Conservation (phyloP, 2,888 invertebrate genomes). For the Rotaria macrura region DNA sequence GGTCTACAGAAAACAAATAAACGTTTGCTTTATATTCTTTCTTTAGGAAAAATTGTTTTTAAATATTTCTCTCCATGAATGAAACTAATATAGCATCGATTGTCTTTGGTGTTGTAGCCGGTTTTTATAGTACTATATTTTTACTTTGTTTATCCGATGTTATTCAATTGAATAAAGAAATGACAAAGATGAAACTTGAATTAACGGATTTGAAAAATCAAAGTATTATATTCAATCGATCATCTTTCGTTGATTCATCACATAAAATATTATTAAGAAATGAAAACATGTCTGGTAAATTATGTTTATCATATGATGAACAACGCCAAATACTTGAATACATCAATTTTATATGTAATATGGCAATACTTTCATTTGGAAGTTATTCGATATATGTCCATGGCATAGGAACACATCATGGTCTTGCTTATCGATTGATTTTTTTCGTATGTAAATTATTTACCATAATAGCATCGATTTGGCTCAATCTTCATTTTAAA, state of each 20-base stretch:
- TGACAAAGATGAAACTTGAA: not conserved
- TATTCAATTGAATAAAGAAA: not conserved
- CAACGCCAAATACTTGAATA: slow-evolving; percentile 12
- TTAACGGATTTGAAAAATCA: not conserved
- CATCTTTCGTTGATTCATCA: not conserved
- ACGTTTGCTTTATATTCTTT: not conserved
- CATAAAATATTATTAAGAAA: not conserved
- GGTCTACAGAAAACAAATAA: too few relatives aligned
- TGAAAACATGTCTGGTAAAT: not conserved
- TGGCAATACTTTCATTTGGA: not conserved
- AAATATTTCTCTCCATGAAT: not conserved
- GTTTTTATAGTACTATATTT: not conserved
- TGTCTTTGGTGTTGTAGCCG: not conserved
- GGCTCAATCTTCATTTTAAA: not conserved
- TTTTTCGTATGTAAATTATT: not conserved
- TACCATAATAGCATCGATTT: not conserved
- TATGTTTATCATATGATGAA: not conserved
- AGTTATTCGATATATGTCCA: not conserved
- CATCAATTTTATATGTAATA: not conserved
- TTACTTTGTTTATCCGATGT: not conserved
- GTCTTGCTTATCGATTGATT: not conserved
- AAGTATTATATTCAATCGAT: not conserved
- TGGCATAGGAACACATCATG: not conserved
- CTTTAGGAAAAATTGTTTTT: not conserved
- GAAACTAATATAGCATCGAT: not conserved